Conservation (phyloP, 2,888 invertebrate genomes). For the Melinopterus prodromus region DNA sequence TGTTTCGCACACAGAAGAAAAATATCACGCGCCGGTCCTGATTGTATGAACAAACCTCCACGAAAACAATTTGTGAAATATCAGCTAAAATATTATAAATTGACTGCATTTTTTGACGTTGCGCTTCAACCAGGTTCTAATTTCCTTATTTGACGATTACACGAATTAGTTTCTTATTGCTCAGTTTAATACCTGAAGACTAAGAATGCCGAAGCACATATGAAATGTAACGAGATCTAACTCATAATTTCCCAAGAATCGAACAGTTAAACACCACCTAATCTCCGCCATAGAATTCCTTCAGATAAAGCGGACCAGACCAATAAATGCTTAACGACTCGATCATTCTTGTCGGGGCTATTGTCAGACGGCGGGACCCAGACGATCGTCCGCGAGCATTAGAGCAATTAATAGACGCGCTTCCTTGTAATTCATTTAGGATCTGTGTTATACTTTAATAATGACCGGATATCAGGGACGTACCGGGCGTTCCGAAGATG, state of each 20-base stretch:
- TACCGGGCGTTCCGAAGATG: constrained; percentile 43
- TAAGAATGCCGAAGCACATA: too few relatives aligned
- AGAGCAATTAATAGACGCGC: constrained; percentile 27
- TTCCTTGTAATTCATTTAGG: constrained; percentile 40
- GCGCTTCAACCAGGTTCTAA: too few relatives aligned
- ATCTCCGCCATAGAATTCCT: background rate
- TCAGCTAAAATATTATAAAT: too few relatives aligned
- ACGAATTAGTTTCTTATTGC: too few relatives aligned
- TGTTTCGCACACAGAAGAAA: too few relatives aligned
- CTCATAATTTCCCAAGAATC: background rate
- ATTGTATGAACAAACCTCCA: too few relatives aligned
- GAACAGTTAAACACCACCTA: background rate
- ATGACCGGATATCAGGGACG: constrained; percentile 31
- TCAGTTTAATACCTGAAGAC: too few relatives aligned
- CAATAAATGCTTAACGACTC: constrained; percentile 23
- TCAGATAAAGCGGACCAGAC: background rate
- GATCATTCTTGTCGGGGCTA: constrained; percentile 15
- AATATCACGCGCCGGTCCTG: too few relatives aligned
- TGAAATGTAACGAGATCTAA: background rate
- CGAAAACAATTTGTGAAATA: too few relatives aligned
- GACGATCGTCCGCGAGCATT: background rate
- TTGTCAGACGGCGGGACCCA: constrained; percentile 10
- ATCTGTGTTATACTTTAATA: constrained; percentile 33
- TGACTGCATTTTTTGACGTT: too few relatives aligned
- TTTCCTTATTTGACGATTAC: too few relatives aligned